Evolutionary conservation across 2,113 vertebrate species (phyloP).

Genomic region (Phycodurus eques): DNA sequence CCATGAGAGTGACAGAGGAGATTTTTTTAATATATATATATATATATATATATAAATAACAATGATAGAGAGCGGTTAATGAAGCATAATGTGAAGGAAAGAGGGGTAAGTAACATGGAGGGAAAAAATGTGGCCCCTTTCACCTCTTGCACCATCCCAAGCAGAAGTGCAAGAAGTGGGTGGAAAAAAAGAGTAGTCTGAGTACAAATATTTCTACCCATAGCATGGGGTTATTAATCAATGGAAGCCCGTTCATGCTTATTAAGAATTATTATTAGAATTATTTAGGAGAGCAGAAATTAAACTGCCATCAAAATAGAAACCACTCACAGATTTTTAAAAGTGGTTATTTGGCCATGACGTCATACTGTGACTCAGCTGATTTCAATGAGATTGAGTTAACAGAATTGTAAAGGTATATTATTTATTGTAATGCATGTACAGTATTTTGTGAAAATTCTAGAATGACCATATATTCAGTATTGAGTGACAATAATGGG

Average conservation of each 20-base stretch:
- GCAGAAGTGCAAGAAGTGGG: slow-evolving; percentile 19
- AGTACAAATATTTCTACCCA: slow-evolving; percentile 34
- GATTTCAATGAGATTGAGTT: background rate
- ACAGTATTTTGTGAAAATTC: no score
- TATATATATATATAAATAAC: background rate
- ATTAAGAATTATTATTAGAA: no score
- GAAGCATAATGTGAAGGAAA: slow-evolving; percentile 52
- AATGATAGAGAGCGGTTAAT: slow-evolving; percentile 48
- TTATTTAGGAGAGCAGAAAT: background rate
- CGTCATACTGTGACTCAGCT: no score
- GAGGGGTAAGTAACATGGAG: slow-evolving; percentile 24
- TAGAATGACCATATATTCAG: no score
- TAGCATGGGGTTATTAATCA: slow-evolving; percentile 7
- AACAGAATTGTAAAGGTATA: no score
- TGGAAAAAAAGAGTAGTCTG: background rate
- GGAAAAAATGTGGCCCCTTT: slow-evolving; percentile 38
- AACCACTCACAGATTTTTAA: background rate
- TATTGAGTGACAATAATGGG: no score
- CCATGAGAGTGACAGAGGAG: slow-evolving; percentile 26
- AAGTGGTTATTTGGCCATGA: background rate
- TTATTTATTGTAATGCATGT: no score
- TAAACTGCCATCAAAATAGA: background rate
- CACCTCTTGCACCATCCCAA: slow-evolving; percentile 19
- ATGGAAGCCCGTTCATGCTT: background rate
- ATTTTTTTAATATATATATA: no score